phyloP scores from a whole-genome alignment of 2,113 vertebrate species.

The Mesoclemmys tuberculata region DNA sequence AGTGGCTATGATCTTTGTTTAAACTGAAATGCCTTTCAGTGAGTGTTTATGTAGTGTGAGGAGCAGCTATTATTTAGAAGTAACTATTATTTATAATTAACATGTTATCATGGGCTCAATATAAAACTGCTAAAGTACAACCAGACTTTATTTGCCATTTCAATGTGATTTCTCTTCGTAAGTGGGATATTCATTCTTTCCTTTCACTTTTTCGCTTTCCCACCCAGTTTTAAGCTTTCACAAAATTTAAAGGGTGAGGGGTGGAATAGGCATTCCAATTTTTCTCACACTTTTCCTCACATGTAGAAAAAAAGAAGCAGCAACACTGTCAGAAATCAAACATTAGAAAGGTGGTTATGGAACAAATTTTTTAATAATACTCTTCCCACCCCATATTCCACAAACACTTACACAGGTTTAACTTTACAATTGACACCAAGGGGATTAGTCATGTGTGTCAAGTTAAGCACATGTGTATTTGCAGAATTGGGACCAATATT shows the following conservation, averaged over 20 bases:
- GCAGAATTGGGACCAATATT: neutral
- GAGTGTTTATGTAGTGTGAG: neutral
- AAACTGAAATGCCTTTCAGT: conserved; percentile 9
- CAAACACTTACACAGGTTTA: neutral
- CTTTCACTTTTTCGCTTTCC: neutral
- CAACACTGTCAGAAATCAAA: neutral
- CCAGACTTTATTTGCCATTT: neutral
- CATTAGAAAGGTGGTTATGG: neutral
- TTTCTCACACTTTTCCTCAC: neutral
- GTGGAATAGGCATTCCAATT: rapidly evolving
- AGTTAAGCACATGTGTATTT: neutral
- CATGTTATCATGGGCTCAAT: neutral
- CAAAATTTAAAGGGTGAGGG: neutral
- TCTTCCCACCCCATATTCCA: rapidly evolving
- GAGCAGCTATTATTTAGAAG: neutral
- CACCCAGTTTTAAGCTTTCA: neutral
- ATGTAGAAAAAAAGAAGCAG: neutral
- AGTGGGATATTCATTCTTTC: neutral
- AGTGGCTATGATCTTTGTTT: neutral
- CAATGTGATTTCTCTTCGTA: neutral
- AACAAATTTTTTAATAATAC: neutral
- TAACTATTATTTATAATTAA: neutral
- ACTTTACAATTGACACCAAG: neutral
- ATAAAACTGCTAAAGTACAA: neutral
- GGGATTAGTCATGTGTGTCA: neutral